Conservation (phyloP, 2,888 invertebrate genomes). For the Meiosimyza decipiens region DNA sequence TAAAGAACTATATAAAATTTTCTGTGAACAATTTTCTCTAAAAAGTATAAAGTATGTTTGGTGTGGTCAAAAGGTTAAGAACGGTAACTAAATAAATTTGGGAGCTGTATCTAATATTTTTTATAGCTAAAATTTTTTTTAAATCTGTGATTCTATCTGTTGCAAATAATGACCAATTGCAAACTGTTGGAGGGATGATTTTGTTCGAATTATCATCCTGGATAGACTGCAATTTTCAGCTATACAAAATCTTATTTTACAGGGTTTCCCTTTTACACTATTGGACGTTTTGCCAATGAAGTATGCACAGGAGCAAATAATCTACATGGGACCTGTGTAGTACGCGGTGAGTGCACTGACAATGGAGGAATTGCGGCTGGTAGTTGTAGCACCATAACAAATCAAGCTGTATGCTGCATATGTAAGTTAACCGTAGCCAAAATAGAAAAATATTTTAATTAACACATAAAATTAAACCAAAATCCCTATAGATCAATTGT, state of each 20-base stretch:
- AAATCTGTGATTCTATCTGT: too few species aligned
- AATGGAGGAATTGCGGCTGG: constrained; percentile 79
- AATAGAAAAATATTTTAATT: neutral
- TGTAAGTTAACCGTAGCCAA: constrained; percentile 70
- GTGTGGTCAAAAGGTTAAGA: too few species aligned
- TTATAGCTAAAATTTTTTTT: too few species aligned
- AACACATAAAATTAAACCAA: neutral
- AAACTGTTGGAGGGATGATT: too few species aligned
- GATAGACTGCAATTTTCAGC: neutral
- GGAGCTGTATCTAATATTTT: too few species aligned
- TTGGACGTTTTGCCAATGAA: constrained; percentile 81
- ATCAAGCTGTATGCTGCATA: constrained; percentile 84
- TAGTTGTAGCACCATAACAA: constrained; percentile 73
- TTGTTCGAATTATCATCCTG: too few species aligned
- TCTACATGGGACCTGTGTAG: constrained; percentile 80
- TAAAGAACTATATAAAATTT: too few species aligned
- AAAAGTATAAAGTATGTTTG: too few species aligned
- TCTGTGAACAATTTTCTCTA: too few species aligned
- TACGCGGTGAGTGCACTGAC: constrained; percentile 78
- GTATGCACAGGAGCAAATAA: constrained; percentile 75
- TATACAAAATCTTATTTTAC: constrained; percentile 36
- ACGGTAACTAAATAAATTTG: too few species aligned
- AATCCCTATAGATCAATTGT: constrained; percentile 72
- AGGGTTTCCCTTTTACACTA: constrained; percentile 78
- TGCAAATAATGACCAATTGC: too few species aligned